Percentiles rank a stretch among this genome's conserved stretches.
Evolutionary conservation across 2,797 vertebrate species (phyloP).

Genomic region (Mallotus villosus): DNA sequence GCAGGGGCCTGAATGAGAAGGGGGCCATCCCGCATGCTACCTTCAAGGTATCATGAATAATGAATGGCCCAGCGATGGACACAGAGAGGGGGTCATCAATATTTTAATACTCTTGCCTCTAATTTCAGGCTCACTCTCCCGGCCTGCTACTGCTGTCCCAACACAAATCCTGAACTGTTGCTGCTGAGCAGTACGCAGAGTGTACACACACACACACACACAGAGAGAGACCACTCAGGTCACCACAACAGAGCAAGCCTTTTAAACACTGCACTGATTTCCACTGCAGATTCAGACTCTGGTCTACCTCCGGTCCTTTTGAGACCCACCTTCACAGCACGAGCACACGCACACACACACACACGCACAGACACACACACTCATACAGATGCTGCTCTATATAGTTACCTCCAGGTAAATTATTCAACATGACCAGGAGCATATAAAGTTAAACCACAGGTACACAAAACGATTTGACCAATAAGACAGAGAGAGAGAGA

Average conservation of each 20-base stretch:
- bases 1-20: slow-evolving; percentile 70
- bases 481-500: neutral
- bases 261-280: slow-evolving; percentile 25
- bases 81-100: slow-evolving; percentile 89
- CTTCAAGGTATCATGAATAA: slow-evolving; percentile 93
- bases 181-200: slow-evolving; percentile 35
- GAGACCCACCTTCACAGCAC: slow-evolving; percentile 1
- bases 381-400: neutral
- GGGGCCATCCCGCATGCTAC: slow-evolving; percentile 79
- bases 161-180: slow-evolving; percentile 59
- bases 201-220: slow-evolving; percentile 26
- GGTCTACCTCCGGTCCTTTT: neutral
- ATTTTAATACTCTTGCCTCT: slow-evolving; percentile 88
- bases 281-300: slow-evolving; percentile 8
- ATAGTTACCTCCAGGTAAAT: neutral
- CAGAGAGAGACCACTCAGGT: neutral
- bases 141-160: slow-evolving; percentile 61
- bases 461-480: neutral
- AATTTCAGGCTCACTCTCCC: slow-evolving; percentile 81
- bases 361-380: neutral
- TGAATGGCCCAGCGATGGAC: slow-evolving; percentile 84
- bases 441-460: neutral
- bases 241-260: neutral
- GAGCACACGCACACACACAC: neutral
- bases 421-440: neutral